Evolutionary conservation across 1,140 invertebrate genomes (phyloP).

Genomic region (Patella vulgata): DNA sequence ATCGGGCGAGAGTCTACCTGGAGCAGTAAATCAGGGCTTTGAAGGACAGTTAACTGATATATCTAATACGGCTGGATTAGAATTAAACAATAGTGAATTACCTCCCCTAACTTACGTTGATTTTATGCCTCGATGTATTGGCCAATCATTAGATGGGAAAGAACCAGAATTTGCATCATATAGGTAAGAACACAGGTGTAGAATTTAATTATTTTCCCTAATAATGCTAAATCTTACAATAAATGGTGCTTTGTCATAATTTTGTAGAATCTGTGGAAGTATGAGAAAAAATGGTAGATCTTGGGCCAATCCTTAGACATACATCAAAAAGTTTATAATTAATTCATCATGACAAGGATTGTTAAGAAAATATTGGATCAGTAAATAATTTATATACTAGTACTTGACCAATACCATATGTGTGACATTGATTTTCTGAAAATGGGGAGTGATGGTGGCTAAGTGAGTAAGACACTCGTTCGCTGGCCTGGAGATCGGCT

Average conservation of each 20-base stretch:
- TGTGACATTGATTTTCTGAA: no score
- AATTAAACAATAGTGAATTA: constrained; percentile 10
- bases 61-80: no score
- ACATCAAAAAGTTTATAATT: not conserved
- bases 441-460: no score
- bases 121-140: constrained; percentile 35
- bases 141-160: constrained; percentile 16
- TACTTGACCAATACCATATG: no score
- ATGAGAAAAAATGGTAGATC: not conserved
- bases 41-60: no score
- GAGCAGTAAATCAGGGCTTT: no score
- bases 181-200: constrained; percentile 19
- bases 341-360: not conserved
- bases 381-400: no score
- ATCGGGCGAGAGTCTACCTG: no score
- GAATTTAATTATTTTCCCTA: not conserved
- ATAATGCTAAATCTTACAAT: not conserved
- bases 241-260: not conserved
- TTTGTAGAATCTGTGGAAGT: constrained; percentile 4
- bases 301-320: not conserved
- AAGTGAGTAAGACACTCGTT: no score
- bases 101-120: constrained; percentile 42
- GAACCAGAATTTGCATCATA: constrained; percentile 34
- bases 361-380: no score
- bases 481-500: no score